Base-by-base conservation (phyloP, 1,140 invertebrate species). In the Zaprionus kolodkinae region DNA sequence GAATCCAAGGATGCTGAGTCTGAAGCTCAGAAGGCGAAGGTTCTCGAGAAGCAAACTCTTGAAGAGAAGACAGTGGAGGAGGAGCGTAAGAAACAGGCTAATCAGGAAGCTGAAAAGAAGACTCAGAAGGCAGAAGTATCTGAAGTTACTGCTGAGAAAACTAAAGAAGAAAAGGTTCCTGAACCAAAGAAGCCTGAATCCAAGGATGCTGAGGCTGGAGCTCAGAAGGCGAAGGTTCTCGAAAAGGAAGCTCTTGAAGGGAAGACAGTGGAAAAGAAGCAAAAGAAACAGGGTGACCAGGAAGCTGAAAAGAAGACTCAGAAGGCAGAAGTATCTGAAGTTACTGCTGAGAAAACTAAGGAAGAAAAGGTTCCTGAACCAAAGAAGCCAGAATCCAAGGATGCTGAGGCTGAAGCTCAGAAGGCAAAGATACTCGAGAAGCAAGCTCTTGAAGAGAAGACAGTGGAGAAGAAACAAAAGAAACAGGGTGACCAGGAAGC, bases 51-150 rank as follows among this genome's bases (percentile, higher is more conserved):
- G 2, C 21, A 21, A 21, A 1, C 21, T 21, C 21, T 45, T 9
- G 72, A 61, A 7, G 55, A 65, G 13, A 21, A 72, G 13, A 59
- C 76, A 33, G n/a, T 72, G 1, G 65, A 68, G 36, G 45, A 10
- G 0, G 25, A 66, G 9, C 10, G 43, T 5, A 61, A 21, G 38
- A 66, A 75, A 45, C 45, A 66, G 13, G 36, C 7, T 11, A 50
- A 76, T 25, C 63, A 55, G 1, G 63, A 64, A 36, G 48, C 55
- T 13, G 25, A 52, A 7, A 21, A 55, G 43, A 65, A 52, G 38
- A 21, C 56, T 1, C 55, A 79, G 43, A 68, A 79, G 30, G 43
- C 40, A 36, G 78, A 91, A 71, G 68, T 67, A 17, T 68, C 64
- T 38, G 64, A 74, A 10, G 72, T 74, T 3, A 5, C 5, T 15